Percentiles rank a stretch among this genome's conserved stretches.
These are phyloP conservation scores for Psophia crepitans DNA, from an alignment of 2,113 vertebrate species.

Conservation along the genomic window DNA sequence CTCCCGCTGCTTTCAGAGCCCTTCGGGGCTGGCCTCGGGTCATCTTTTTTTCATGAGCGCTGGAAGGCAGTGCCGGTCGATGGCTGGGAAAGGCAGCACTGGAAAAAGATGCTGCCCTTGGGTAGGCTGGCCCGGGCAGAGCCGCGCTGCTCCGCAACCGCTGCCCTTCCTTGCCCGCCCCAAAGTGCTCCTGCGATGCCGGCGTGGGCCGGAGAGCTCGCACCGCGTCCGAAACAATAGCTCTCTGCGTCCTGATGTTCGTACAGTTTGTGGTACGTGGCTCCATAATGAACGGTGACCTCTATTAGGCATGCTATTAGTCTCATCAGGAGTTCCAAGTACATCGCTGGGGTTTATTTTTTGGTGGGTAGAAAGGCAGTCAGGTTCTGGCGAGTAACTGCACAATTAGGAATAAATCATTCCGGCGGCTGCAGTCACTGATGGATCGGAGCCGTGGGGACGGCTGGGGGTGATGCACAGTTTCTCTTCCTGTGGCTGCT, in stretches of 20 bases:
- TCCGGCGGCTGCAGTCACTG: not conserved
- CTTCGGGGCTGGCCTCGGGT: not conserved
- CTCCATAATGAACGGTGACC: not conserved
- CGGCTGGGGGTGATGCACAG: not conserved
- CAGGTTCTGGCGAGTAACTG: not conserved
- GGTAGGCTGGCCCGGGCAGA: not conserved
- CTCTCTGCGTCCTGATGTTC: not conserved
- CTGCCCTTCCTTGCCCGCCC: not conserved
- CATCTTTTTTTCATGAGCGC: not conserved
- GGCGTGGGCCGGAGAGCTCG: not conserved
- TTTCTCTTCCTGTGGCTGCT: not conserved
- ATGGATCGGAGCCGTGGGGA: not conserved
- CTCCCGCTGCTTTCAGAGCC: not conserved
- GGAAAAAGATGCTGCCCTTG: not conserved
- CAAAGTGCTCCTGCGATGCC: not conserved
- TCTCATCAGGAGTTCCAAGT: not conserved
- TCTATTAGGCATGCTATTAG: not conserved
- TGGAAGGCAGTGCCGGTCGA: not conserved
- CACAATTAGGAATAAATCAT: not conserved
- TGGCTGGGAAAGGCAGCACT: not conserved
- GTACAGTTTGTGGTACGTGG: not conserved
- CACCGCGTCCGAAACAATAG: fast-evolving
- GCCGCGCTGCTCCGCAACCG: not conserved
- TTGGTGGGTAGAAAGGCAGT: not conserved
- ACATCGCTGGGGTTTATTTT: not conserved